phyloP scores from a whole-genome alignment of 2,797 vertebrate genomes.

The Cottoperca gobio region DNA sequence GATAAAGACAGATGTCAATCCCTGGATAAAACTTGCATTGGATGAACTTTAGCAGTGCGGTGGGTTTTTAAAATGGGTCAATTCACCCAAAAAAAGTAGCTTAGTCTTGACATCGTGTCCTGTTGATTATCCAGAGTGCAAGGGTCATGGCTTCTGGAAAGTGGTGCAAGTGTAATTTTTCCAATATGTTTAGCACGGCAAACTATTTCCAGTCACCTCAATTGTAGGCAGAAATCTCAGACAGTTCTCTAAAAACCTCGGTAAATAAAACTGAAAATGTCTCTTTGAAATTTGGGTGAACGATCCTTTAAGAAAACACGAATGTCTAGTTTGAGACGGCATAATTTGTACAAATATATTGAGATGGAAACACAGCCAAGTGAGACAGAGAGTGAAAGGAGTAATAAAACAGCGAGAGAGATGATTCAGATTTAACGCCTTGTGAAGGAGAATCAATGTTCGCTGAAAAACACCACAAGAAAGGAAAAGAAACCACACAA shows the following conservation, averaged over 20 bases:
- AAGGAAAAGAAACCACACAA: background rate
- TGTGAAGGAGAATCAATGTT: slow-evolving; percentile 5
- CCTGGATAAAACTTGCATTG: background rate
- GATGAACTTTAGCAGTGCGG: too few relatives aligned
- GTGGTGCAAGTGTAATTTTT: background rate
- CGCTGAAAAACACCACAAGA: too few relatives aligned
- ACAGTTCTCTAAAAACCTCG: background rate
- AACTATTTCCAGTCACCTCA: background rate
- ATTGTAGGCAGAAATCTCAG: background rate
- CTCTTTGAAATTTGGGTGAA: background rate
- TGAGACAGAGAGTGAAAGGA: background rate
- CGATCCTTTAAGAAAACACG: background rate
- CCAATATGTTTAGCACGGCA: background rate
- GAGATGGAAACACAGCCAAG: background rate
- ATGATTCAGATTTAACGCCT: background rate
- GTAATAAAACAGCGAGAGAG: background rate
- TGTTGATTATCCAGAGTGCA: background rate
- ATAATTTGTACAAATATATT: background rate
- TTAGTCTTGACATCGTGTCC: background rate
- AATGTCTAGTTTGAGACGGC: background rate
- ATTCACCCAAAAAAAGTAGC: background rate
- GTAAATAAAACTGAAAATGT: background rate
- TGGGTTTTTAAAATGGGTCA: background rate
- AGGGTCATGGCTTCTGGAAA: background rate
- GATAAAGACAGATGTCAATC: background rate